phyloP scores from a whole-genome alignment of 2,113 vertebrate species.

The Onychostoma macrolepis region DNA sequence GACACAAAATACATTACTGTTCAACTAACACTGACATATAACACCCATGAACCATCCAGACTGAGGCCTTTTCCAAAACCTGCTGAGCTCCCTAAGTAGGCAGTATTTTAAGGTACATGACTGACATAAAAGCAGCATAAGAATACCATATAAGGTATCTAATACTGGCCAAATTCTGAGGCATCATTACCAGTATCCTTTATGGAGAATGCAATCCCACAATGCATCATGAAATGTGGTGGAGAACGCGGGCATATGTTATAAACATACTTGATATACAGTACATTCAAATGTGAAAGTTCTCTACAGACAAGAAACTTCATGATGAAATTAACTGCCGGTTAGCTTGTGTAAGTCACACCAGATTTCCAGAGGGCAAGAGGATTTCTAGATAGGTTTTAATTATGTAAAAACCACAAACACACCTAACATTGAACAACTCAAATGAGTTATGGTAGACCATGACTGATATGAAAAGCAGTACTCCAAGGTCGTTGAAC shows the following conservation, averaged over 20 bases:
- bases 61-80: not conserved
- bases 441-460: not conserved
- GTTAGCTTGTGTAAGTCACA: not conserved
- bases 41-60: not conserved
- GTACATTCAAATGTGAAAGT: not conserved
- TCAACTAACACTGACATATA: not conserved
- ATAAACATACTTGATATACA: not conserved
- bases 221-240: not conserved
- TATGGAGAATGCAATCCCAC: not conserved
- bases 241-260: not conserved
- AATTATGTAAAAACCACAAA: not conserved
- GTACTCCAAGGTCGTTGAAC: not conserved
- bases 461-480: not conserved
- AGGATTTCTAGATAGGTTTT: not conserved
- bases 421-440: not conserved
- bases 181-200: not conserved
- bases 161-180: not conserved
- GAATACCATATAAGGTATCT: not conserved
- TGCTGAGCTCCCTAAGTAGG: not conserved
- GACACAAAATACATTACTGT: not conserved
- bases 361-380: conserved; percentile 8
- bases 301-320: not conserved
- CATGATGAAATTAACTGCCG: not conserved
- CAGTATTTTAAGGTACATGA: not conserved
- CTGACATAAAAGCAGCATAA: not conserved